Conservation (phyloP, 2,797 vertebrate species). For the Etheostoma perlongum region DNA sequence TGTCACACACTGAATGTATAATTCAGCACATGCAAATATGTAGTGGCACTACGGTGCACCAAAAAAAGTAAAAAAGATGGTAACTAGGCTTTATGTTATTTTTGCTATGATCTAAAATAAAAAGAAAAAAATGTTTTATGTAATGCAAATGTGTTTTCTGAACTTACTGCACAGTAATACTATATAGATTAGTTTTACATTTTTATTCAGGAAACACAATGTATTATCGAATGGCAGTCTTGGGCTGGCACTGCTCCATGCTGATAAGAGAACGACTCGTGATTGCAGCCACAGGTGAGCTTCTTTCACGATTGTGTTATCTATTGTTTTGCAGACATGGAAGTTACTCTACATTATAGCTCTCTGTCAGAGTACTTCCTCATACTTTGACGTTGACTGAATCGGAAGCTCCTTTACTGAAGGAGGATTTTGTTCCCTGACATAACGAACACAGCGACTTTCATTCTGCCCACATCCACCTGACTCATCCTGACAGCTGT, state of each 20-base stretch:
- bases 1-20: slow-evolving; percentile 83
- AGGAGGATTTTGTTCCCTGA: slow-evolving; percentile 65
- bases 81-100: slow-evolving; percentile 4
- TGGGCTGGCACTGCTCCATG: slow-evolving; percentile 19
- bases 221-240: slow-evolving; percentile 34
- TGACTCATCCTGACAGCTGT: slow-evolving; percentile 81
- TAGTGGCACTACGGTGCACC: slow-evolving; percentile 13
- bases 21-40: slow-evolving; percentile 77
- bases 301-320: slow-evolving; percentile 27
- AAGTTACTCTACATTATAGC: slow-evolving; percentile 46
- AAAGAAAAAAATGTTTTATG: background rate
- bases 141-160: background rate
- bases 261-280: slow-evolving; percentile 41
- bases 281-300: slow-evolving; percentile 50
- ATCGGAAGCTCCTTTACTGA: slow-evolving; percentile 56
- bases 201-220: slow-evolving; percentile 32
- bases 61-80: slow-evolving; percentile 30
- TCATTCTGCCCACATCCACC: slow-evolving; percentile 74
- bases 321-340: slow-evolving; percentile 52
- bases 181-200: slow-evolving; percentile 38
- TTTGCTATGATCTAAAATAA: background rate
- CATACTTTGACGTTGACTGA: slow-evolving; percentile 70
- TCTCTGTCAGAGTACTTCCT: slow-evolving; percentile 58
- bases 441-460: slow-evolving; percentile 71
- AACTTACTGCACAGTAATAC: background rate